Evolutionary conservation across 2,888 invertebrate genomes (phyloP), one percentile per base, ranked within the genome.

Genomic region (Lacanobia wlatinum): DNA sequence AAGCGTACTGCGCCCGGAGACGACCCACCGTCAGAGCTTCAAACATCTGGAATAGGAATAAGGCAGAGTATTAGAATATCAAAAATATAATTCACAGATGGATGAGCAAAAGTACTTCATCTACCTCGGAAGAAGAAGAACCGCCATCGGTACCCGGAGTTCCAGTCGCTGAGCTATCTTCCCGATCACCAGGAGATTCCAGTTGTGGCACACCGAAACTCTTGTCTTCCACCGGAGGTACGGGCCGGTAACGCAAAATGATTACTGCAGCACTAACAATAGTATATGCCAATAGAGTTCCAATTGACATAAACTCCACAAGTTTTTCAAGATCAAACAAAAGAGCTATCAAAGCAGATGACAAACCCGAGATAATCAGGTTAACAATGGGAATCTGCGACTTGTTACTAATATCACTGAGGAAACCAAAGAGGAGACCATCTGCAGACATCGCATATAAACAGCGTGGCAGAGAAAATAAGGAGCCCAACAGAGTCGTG

Each of bases 241-340:
- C 91, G 0, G 98, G 98, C 6, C 97, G 96, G 80, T 99, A 99
- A 61, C 99, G 97, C 68, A 99, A 94, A 63, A 99, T 98, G 69
- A 99, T 98, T 9, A 99, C 98, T 77, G 98, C 98, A 18, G 98
- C 98, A 81, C 98, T 98, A 5, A 99, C 99, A 79, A 99, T 98
- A 2, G 98, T 98, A 91, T 99, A 99, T 0, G 98, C 98, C 85
- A 98, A 92, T 65, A 98, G 95, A 0, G 98, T 98, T 0, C 98
- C 98, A 88, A 99, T 99, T 2, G 99, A 99, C 98, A 99, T 98
- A 90, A 99, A 99, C 90, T 99, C 99, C 0, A 99, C 98, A 56
- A 99, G 95, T 84, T 98, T 98, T 85, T 98, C 97, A 84, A 99
- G 96, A 93, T 99, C 99, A 88, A 99, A 98, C 52, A 99, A 91